Base-by-base conservation (phyloP, 1,140 invertebrate species). In the Adoxophyes honmai region DNA sequence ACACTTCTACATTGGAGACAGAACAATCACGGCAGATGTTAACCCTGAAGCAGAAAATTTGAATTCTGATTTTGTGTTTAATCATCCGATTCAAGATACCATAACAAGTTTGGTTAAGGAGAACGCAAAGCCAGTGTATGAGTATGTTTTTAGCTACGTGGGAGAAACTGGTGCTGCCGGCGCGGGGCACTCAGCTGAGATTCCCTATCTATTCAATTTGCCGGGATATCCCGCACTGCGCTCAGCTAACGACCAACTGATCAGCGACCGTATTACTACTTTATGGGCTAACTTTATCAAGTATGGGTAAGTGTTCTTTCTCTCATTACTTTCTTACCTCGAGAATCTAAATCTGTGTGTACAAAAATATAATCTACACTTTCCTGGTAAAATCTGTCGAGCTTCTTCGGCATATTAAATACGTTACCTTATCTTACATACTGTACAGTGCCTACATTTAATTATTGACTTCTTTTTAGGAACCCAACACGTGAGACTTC, bases 271-370 rank as follows among this genome's bases (percentile, higher is more conserved):
- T 11, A 64, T 78, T 10, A 64, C 70, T n/a, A 75, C 69, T 16
- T 52, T 87, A 18, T 87, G 84, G 84, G 55, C 74, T 0, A 86
- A 87, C 59, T 87, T 87, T 28, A 64, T 84, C 1, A 87, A 84
- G 77, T 78, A 70, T 48, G 84, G 81, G 84, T 87, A 72, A 71
- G 63, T 18, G n/a, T n/a, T n/a, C n/a, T n/a, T n/a, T n/a, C n/a
- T n/a, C n/a, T n/a, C n/a, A n/a, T n/a, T n/a, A n/a, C n/a, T n/a
- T n/a, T n/a, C n/a, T n/a, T n/a, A n/a, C n/a, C n/a, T n/a, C n/a
- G n/a, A n/a, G n/a, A n/a, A n/a, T n/a, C n/a, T n/a, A n/a, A n/a
- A n/a, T n/a, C n/a, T n/a, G n/a, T n/a, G n/a, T n/a, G n/a, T n/a
- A n/a, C n/a, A n/a, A n/a, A n/a, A n/a, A n/a, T n/a, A n/a, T n/a